A percentile compares a stretch with the other conserved stretches of the same genome.
phyloP scores from a whole-genome alignment of 2,797 vertebrate species.

The Cebuella pygmaea region DNA sequence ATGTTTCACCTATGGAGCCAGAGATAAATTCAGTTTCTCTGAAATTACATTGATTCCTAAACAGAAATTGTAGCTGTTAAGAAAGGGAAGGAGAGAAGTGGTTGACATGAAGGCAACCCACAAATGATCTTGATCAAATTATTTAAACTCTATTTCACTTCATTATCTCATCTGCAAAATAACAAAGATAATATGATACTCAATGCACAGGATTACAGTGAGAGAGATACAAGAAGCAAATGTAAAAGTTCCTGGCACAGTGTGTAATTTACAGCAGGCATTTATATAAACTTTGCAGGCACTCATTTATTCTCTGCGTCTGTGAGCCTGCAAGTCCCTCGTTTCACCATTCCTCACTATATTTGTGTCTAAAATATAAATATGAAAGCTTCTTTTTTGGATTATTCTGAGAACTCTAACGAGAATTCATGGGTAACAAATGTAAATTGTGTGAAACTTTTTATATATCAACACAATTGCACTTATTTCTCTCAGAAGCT shows the following conservation, averaged over 20 bases:
- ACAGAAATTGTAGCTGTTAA: not conserved
- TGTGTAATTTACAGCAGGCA: not conserved
- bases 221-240: not conserved
- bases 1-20: not conserved
- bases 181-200: not conserved
- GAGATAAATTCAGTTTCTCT: not conserved
- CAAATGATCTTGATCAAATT: not conserved
- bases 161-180: not conserved
- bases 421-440: constrained; percentile 46
- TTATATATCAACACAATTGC: constrained; percentile 27
- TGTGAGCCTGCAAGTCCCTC: not conserved
- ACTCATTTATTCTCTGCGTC: not conserved
- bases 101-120: not conserved
- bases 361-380: constrained; percentile 10
- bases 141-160: not conserved
- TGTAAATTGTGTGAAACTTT: constrained; percentile 32
- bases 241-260: not conserved
- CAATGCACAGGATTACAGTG: not conserved
- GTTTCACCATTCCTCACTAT: not conserved
- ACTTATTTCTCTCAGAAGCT: constrained; percentile 24
- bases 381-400: not conserved
- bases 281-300: not conserved
- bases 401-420: constrained; percentile 22
- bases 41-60: not conserved
- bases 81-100: not conserved